Evolutionary conservation across 2,797 vertebrate genomes (phyloP).

Genomic region (Urocyon cinereoargenteus): DNA sequence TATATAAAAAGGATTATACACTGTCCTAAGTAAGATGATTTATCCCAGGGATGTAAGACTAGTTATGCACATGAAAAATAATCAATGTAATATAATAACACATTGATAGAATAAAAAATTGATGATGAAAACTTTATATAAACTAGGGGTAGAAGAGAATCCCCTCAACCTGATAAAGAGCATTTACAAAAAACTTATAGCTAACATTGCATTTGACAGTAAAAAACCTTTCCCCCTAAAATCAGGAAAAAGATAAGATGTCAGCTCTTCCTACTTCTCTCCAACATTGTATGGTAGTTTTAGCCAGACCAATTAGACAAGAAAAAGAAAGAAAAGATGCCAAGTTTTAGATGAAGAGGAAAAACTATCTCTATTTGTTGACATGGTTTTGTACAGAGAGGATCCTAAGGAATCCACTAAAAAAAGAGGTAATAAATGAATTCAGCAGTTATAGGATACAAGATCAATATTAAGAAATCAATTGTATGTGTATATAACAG

Average conservation of each 20-base stretch:
- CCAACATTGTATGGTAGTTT: neutral
- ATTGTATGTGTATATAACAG: neutral
- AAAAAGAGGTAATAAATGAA: neutral
- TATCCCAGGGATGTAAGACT: neutral
- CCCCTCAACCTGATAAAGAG: neutral
- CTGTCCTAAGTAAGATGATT: neutral
- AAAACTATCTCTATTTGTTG: neutral
- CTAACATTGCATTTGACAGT: neutral
- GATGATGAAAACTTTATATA: neutral
- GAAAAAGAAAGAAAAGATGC: neutral
- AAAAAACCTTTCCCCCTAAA: neutral
- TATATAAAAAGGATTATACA: neutral
- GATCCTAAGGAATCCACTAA: neutral
- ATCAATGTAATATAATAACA: neutral
- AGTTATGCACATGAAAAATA: neutral
- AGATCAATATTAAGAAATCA: neutral
- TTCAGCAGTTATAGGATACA: neutral
- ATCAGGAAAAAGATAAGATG: neutral
- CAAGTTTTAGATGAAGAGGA: neutral
- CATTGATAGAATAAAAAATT: neutral
- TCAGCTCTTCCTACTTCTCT: neutral
- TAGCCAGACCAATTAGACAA: neutral
- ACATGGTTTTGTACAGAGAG: neutral
- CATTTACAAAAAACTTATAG: neutral
- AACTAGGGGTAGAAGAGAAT: neutral